These are phyloP conservation scores for Habroteleia sp. DNA, from an alignment of 2,888 invertebrate species.

Conservation along the genomic window DNA sequence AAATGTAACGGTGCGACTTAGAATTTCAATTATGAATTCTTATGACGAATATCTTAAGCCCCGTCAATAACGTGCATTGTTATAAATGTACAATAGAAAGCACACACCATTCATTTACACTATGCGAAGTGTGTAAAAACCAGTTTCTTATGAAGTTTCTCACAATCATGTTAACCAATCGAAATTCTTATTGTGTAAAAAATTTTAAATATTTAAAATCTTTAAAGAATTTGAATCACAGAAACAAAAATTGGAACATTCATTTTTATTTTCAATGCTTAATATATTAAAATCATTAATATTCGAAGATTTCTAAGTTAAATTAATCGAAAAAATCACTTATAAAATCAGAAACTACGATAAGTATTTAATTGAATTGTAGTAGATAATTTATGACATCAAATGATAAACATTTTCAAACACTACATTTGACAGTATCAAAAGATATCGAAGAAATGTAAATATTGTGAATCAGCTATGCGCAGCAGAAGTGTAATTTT, in stretches of 20 bases:
- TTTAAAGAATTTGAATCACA: too few relatives aligned
- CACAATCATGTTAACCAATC: conserved; percentile 35
- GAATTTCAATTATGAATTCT: conserved; percentile 24
- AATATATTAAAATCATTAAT: too few relatives aligned
- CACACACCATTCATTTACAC: conserved; percentile 55
- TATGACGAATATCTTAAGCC: conserved; percentile 35
- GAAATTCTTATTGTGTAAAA: conserved; percentile 1
- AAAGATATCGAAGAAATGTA: conserved; percentile 23
- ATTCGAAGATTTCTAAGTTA: too few relatives aligned
- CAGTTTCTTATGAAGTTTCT: conserved; percentile 24
- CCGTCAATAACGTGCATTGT: conserved; percentile 51
- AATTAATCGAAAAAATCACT: neutral
- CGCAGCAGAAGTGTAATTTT: conserved; percentile 10
- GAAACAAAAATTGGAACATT: too few relatives aligned
- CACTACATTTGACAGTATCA: conserved; percentile 14
- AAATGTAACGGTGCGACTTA: conserved; percentile 9
- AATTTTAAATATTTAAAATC: too few relatives aligned
- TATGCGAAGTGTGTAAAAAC: conserved; percentile 38
- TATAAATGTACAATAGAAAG: conserved; percentile 41
- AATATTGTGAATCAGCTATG: conserved; percentile 21
- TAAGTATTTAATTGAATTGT: conserved; percentile 3
- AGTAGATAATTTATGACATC: neutral
- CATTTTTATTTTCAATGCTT: too few relatives aligned
- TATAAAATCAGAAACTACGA: neutral
- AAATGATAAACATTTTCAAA: conserved; percentile 13